Base-by-base conservation (phyloP, 2,888 invertebrate species). In the Elegia similella region DNA sequence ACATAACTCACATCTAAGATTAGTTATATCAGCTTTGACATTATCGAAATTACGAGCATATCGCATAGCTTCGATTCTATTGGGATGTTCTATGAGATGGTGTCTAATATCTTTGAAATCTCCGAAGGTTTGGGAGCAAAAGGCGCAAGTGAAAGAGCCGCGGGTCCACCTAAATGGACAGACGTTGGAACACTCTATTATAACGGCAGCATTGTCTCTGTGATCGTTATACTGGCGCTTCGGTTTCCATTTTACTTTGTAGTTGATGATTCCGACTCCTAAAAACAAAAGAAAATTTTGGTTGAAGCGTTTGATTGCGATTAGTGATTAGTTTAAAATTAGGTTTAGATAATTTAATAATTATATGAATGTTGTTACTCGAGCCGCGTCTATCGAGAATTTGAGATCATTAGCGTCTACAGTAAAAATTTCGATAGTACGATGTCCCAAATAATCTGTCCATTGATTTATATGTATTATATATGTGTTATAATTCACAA, bases 161-260 rank as follows among this genome's bases (percentile, higher is more conserved):
- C 84, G 73, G 42, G 76, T 79, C 86, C 86, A 88, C 61, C 88
- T 77, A 69, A 91, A 91, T 0, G 90, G 90, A 59, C 82, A 81
- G 30, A 74, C 80, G 72, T 86, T 90, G 38, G 89, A 88, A 69
- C 72, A 84, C 69, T 87, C 82, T 59, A 90, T 70, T 57, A 90
- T 81, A 58, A 85, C 72, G 42, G 80, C 82, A 54, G 89, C 88
- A 68, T 90, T 89, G 78, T 84, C 83, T 73, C 88, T 87, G 67
- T 82, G 82, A 78, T 89, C 86, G 65, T 84, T 75, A 78, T 72
- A 86, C 80, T 82, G 84, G 75, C 83, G 81, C 67, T 70, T 77
- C 68, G 82, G 76, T 74, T 74, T 86, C 86, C 86, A 87, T 73
- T 80, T 83, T 63, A 78, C 63, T 65, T 72, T 77, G 71, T 64